Conservation (phyloP, 2,888 invertebrate genomes). For the Agrenia bidenticulata region DNA sequence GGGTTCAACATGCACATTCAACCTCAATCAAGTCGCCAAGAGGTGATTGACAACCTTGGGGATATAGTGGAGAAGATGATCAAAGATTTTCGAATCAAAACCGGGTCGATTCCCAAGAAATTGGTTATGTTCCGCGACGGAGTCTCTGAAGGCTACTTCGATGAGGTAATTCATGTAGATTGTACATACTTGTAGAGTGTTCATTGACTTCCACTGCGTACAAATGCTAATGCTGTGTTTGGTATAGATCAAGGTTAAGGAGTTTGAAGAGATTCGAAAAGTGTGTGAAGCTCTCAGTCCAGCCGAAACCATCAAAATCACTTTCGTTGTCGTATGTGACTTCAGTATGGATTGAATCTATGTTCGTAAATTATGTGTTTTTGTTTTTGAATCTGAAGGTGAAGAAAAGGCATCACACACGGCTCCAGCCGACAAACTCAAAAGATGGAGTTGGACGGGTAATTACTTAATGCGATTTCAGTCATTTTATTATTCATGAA, state of each 20-base stretch:
- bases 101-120: slow-evolving; percentile 51
- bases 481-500: neutral
- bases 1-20: slow-evolving; percentile 46
- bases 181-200: too few relatives aligned
- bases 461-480: neutral
- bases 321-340: slow-evolving; percentile 60
- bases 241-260: slow-evolving; percentile 52
- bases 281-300: slow-evolving; percentile 60
- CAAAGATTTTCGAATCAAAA: slow-evolving; percentile 38
- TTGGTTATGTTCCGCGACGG: slow-evolving; percentile 57
- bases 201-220: too few relatives aligned
- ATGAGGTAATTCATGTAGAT: slow-evolving; percentile 20
- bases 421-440: slow-evolving; percentile 58
- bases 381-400: slow-evolving; percentile 56
- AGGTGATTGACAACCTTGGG: slow-evolving; percentile 11
- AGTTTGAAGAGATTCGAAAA: slow-evolving; percentile 55
- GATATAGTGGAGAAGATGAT: slow-evolving; percentile 17
- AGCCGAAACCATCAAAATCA: slow-evolving; percentile 57
- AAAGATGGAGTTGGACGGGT: slow-evolving; percentile 58
- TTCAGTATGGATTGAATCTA: too few relatives aligned
- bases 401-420: slow-evolving; percentile 64
- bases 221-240: too few relatives aligned
- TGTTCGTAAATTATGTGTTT: too few relatives aligned
- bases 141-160: slow-evolving; percentile 56
- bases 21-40: slow-evolving; percentile 27